These are phyloP conservation scores for Pseudorectes ferrugineus DNA, from an alignment of 2,113 vertebrate genomes.

Conservation along the genomic window DNA sequence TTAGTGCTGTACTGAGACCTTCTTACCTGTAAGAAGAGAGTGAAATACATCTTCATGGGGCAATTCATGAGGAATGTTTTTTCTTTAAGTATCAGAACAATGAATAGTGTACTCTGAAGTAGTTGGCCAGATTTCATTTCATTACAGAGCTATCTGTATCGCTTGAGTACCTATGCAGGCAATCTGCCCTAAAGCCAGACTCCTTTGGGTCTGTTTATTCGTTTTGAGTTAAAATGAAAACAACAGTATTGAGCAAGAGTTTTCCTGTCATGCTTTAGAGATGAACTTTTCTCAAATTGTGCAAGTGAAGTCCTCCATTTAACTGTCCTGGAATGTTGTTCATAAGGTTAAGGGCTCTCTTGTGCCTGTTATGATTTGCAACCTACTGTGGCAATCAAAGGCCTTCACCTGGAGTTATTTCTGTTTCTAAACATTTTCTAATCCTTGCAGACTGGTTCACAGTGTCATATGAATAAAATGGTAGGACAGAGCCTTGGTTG, in stretches of 20 bases:
- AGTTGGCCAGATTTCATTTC: not conserved
- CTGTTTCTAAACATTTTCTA: not conserved
- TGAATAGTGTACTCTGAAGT: not conserved
- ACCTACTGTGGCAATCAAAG: not conserved
- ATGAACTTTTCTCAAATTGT: constrained; percentile 35
- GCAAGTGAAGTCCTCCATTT: constrained; percentile 29
- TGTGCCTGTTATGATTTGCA: not conserved
- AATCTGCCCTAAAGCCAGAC: not conserved
- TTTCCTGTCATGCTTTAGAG: constrained; percentile 14
- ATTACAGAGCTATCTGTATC: not conserved
- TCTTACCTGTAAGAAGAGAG: not conserved
- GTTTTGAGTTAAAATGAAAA: constrained; percentile 19
- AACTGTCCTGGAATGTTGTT: constrained; percentile 1
- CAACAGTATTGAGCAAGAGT: constrained; percentile 17
- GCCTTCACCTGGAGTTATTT: not conserved
- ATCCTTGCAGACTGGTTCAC: not conserved
- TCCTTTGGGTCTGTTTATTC: constrained; percentile 19
- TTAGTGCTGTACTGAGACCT: not conserved
- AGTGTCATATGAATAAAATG: not conserved
- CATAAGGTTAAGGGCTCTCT: not conserved
- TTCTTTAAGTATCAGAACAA: not conserved
- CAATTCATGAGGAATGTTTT: not conserved
- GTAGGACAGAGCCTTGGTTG: not conserved
- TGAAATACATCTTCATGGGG: not conserved
- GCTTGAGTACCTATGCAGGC: not conserved